Base-by-base conservation (phyloP, 2,888 invertebrate species). In the Hermodice carunculata region DNA sequence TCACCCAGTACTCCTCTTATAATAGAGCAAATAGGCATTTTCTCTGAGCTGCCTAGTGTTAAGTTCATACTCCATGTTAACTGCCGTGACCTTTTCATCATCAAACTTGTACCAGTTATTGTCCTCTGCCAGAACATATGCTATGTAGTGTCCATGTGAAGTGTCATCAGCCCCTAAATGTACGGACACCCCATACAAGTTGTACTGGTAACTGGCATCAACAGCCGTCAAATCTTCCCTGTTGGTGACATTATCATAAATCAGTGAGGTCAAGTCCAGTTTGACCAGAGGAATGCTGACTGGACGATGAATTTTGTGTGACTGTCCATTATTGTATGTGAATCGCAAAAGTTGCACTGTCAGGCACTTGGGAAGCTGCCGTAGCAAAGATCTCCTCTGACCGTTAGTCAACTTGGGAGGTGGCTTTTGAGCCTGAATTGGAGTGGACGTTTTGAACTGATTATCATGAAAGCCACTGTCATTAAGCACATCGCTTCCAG, bases 11-110 rank as follows among this genome's bases (percentile, higher is more conserved):
- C 4, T 42, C 53, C 59, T 58, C n/a, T 58, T 17, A 64, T 84
- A 85, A 66, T 83, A 84, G 37, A 84, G 64, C 3, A 85, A 65
- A 62, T 84, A 84, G 8, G 80, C 81, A 76, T 85, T 84, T 64
- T 83, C 79, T 56, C 79, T 58, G 3, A 85, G 73, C 60, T 79
- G 78, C 34, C 71, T 65, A 4, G 78, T 80, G 19, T 76, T 80
- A 29, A 84, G 69, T 70, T 84, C 82, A 70, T 77, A 81, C 51
- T 81, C 78, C 75, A 85, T 85, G 70, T 83, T 81, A 3, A 84
- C 81, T 40, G 78, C 75, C 26, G 72, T 70, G 8, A 83, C 82
- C 5, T 69, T 40, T 42, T 82, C 80, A 69, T 84, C 84, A 61
- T 85, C 83, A 74, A 81, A 81, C 48, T 77, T 80, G 60, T 77